Evolutionary conservation across 2,113 vertebrate species (phyloP).

Genomic region (Oreochromis tanganicae): DNA sequence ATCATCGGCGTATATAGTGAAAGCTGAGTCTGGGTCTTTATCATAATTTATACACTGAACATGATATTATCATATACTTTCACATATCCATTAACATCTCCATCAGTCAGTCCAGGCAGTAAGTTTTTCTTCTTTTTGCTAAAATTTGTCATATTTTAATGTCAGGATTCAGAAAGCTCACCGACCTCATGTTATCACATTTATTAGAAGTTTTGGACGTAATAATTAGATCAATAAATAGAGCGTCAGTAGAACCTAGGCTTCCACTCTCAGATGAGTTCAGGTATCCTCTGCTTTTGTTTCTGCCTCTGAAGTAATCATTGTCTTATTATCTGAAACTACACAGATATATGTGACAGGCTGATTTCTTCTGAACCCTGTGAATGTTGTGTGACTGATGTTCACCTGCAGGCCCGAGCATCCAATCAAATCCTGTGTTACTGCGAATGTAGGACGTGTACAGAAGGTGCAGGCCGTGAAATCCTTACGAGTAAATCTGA

Average conservation of each 20-base stretch:
- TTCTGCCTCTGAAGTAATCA: background rate
- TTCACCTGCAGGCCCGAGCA: background rate
- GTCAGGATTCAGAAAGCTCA: background rate
- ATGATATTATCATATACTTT: background rate
- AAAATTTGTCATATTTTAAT: background rate
- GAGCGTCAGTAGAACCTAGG: background rate
- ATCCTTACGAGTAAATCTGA: background rate
- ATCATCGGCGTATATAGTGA: rapidly evolving
- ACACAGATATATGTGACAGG: rapidly evolving
- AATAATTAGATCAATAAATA: background rate
- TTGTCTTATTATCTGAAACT: rapidly evolving
- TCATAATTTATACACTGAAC: background rate
- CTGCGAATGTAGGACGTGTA: rapidly evolving
- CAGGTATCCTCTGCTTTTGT: background rate
- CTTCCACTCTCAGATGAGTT: background rate
- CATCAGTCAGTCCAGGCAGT: background rate
- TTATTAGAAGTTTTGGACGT: background rate
- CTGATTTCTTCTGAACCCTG: background rate
- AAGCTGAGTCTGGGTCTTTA: background rate
- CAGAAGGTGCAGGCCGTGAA: background rate
- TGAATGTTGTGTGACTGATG: background rate
- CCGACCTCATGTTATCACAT: rapidly evolving
- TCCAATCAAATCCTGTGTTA: background rate
- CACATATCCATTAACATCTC: rapidly evolving
- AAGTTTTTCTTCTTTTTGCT: rapidly evolving